phyloP scores from a whole-genome alignment of 2,888 invertebrate genomes.

The Campopleginae sp. region DNA sequence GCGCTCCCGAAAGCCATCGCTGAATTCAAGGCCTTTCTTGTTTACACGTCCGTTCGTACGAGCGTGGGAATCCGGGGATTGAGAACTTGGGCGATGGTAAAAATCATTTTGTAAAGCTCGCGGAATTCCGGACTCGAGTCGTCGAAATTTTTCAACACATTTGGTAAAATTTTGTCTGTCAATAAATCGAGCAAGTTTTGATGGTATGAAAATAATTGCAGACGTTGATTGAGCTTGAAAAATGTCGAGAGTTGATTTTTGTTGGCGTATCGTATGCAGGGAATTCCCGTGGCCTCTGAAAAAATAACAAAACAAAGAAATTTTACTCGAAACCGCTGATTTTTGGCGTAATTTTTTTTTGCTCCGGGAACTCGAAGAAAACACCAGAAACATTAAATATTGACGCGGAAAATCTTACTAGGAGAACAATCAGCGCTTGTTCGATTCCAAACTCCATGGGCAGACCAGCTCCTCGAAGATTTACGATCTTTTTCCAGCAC shows the following conservation, averaged over 20 bases:
- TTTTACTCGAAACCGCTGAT: background rate
- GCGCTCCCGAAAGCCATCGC: too few relatives aligned
- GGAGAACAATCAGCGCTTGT: conserved; percentile 70
- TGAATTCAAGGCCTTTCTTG: conserved; percentile 17
- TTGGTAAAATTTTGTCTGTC: conserved; percentile 72
- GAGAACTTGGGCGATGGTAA: conserved; percentile 76
- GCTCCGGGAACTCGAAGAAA: background rate
- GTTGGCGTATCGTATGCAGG: conserved; percentile 75
- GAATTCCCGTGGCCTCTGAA: conserved; percentile 71
- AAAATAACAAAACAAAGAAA: conserved; percentile 29
- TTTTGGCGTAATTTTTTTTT: background rate
- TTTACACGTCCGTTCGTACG: conserved; percentile 73
- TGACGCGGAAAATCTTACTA: conserved; percentile 69
- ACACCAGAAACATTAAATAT: background rate
- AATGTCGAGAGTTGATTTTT: conserved; percentile 74
- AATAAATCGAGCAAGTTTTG: conserved; percentile 74
- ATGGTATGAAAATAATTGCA: conserved; percentile 76
- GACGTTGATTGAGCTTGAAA: conserved; percentile 73
- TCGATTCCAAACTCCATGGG: conserved; percentile 79
- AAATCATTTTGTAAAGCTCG: conserved; percentile 78
- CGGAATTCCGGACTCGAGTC: conserved; percentile 71
- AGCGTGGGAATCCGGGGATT: conserved; percentile 78
- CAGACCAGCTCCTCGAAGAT: conserved; percentile 65
- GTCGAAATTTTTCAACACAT: conserved; percentile 68
- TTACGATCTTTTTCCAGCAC: background rate